Base-by-base conservation (phyloP, 2,888 invertebrate species). In the Oxycera nigricornis region DNA sequence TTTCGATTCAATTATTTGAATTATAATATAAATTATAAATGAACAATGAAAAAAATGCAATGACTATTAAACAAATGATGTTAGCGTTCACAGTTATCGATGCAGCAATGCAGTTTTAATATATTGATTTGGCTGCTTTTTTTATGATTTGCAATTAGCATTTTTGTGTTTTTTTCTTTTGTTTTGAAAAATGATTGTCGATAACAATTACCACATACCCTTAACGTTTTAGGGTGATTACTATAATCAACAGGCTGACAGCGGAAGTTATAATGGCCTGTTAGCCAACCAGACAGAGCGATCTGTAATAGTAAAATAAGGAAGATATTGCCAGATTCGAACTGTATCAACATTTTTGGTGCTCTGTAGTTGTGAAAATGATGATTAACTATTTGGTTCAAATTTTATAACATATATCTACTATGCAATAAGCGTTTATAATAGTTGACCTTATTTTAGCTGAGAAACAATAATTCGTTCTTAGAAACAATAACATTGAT, bases 231-330 rank as follows among this genome's bases (percentile, higher is more conserved):
- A 85, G 95, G 93, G 88, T 92, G 91, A 88, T 92, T 92, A 86
- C 94, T 93, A 90, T 96, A 94, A 90, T 97, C 95, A 87, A 97
- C 96, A 83, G 96, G 96, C 89, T 97, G 95, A 90, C 97, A 97
- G 86, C 92, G 92, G 88, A 93, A 92, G 89, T 92, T 96, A 91
- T 97, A 97, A 86, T 94, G 94, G 86, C 94, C 94, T 86, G 94
- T 93, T 88, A 96, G 91, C 97, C 97, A 97, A 86, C 97, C 97
- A 85, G 92, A 91, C 88, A 91, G 89, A 86, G 91, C 91, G 88
- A 95, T 92, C 95, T 95, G 92, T 79, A 86, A 85, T 70, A 70
- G 70, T n/a, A 70, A 70, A 70, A 70, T 70, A 70, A 70, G 70
- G 70, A 68, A 26, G 28, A 62, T 24, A 55, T 46, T 46, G 46